phyloP scores from a whole-genome alignment of 2,888 invertebrate species.

The Phrixothrix hirtus region DNA sequence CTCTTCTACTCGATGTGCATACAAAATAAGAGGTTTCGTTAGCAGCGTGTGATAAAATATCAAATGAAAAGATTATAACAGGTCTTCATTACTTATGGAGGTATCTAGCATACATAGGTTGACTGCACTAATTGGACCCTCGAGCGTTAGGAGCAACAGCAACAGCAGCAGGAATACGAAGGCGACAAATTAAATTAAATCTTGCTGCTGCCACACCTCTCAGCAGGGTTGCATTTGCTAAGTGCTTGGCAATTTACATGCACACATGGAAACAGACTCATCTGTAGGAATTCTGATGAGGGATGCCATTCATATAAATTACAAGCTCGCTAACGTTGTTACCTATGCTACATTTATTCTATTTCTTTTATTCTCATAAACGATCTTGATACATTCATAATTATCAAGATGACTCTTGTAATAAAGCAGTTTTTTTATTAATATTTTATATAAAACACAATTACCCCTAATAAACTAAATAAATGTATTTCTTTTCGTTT shows the following conservation, averaged over 20 bases:
- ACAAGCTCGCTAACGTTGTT: conserved; percentile 39
- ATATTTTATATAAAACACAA: neutral
- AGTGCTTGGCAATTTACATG: conserved; percentile 41
- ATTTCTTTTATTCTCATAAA: conserved; percentile 18
- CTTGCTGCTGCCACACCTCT: conserved; percentile 45
- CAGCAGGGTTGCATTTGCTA: conserved; percentile 36
- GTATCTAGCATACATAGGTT: conserved; percentile 40
- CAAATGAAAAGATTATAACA: conserved; percentile 30
- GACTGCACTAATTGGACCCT: conserved; percentile 44
- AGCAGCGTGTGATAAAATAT: conserved; percentile 24
- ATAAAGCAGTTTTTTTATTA: neutral
- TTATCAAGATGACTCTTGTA: too few species aligned
- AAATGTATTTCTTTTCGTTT: too few species aligned
- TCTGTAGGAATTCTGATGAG: conserved; percentile 38
- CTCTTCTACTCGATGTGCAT: conserved; percentile 18
- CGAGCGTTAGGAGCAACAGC: conserved; percentile 33
- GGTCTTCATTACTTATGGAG: conserved; percentile 32
- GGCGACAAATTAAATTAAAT: conserved; percentile 49
- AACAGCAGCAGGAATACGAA: conserved; percentile 31
- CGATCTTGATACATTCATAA: neutral
- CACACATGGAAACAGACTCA: conserved; percentile 40
- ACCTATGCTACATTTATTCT: conserved; percentile 38
- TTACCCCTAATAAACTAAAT: neutral
- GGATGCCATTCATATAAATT: conserved; percentile 31
- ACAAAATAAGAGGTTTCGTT: conserved; percentile 25